Conservation (phyloP, 1,140 invertebrate genomes). For the Orchesella cincta region DNA sequence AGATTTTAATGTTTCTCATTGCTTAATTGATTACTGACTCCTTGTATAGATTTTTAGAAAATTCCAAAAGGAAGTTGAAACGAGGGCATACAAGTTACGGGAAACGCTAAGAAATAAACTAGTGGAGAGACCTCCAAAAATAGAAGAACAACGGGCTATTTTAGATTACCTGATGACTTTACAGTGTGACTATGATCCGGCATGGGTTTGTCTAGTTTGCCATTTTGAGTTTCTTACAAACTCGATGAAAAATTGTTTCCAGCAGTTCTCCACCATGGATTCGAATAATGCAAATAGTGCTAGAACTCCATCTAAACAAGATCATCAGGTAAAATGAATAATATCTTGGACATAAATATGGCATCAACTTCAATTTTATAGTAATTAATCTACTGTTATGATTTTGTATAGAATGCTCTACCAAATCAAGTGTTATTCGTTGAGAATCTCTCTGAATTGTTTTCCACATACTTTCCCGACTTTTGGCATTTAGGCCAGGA, state of each 20-base stretch:
- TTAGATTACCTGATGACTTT: conserved; percentile 74
- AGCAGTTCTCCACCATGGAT: conserved; percentile 40
- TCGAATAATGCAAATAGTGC: conserved; percentile 39
- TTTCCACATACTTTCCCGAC: conserved; percentile 74
- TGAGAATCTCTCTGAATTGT: conserved; percentile 71
- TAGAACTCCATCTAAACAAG: conserved; percentile 45
- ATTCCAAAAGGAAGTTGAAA: conserved; percentile 87
- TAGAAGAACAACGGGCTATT: conserved; percentile 91
- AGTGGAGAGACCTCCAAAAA: conserved; percentile 79
- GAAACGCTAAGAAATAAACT: conserved; percentile 79
- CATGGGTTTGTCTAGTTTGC: conserved; percentile 85
- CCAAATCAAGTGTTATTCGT: conserved; percentile 67
- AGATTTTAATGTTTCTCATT: too few relatives aligned
- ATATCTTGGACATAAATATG: too few relatives aligned
- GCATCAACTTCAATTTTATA: background rate
- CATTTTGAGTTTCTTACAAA: conserved; percentile 65
- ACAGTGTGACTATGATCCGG: conserved; percentile 79
- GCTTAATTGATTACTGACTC: background rate
- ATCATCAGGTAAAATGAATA: conserved; percentile 27
- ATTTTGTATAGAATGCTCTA: conserved; percentile 3
- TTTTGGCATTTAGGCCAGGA: conserved; percentile 86
- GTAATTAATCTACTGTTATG: background rate
- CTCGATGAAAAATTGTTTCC: conserved; percentile 50
- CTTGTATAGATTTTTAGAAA: conserved; percentile 76
- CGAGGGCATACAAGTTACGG: conserved; percentile 78